Evolutionary conservation across 2,113 vertebrate species (phyloP).

Genomic region (Leptocoma aspasia): DNA sequence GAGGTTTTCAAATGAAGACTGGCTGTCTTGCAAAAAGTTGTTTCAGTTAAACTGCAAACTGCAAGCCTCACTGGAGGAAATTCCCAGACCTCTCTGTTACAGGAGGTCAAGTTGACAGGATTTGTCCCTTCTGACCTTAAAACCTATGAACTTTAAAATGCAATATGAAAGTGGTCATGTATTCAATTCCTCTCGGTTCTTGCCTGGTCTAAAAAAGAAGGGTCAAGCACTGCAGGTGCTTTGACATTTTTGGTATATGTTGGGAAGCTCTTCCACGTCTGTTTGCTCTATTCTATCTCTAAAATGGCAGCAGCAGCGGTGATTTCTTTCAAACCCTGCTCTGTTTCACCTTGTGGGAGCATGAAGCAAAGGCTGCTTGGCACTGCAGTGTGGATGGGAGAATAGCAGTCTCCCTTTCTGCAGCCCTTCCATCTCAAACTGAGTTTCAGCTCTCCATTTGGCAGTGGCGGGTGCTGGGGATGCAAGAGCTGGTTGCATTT

Average conservation of each 20-base stretch:
- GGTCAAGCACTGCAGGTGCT: background rate
- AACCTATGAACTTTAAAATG: background rate
- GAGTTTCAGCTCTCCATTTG: background rate
- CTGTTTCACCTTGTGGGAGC: fast-evolving
- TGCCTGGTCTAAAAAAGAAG: background rate
- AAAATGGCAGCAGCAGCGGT: background rate
- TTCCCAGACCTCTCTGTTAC: background rate
- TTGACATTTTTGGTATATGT: background rate
- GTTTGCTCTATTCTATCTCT: background rate
- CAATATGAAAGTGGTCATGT: background rate
- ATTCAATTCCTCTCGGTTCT: background rate
- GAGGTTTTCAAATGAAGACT: background rate
- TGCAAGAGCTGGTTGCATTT: background rate
- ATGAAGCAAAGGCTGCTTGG: background rate
- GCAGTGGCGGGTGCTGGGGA: background rate
- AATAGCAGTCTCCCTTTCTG: background rate
- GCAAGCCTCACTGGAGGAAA: background rate
- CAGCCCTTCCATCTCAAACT: background rate
- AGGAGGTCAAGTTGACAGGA: background rate
- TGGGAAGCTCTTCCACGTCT: background rate
- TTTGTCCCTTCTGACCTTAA: background rate
- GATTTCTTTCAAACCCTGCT: background rate
- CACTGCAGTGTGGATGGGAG: background rate
- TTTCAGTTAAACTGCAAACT: background rate
- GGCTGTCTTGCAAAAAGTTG: background rate